Evolutionary conservation across 2,113 vertebrate species (phyloP).

Genomic region (human (Homo sapiens)): GRCh38 chr6:49919001-49919500

Average conservation of each 20-base stretch:
- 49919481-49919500: slow-evolving; percentile 88
- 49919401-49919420: slow-evolving; percentile 85
- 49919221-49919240: slow-evolving; percentile 53
- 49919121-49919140: neutral
- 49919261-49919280: slow-evolving; percentile 76
- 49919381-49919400: slow-evolving; percentile 88
- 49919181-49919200: neutral
- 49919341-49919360: slow-evolving; percentile 84
- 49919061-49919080: neutral
- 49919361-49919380: slow-evolving; percentile 80
- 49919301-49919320: slow-evolving; percentile 85
- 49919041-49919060: slow-evolving; percentile 14
- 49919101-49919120: neutral
- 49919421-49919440: slow-evolving; percentile 89
- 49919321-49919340: slow-evolving; percentile 87
- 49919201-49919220: slow-evolving; percentile 57
- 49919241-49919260: neutral
- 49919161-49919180: neutral
- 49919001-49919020: neutral
- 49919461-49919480: slow-evolving; percentile 87
- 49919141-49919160: neutral
- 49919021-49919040: neutral
- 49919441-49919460: slow-evolving; percentile 88
- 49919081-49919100: slow-evolving; percentile 11
- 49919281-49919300: slow-evolving; percentile 76